Percentiles rank a stretch among this genome's conserved stretches.
Evolutionary conservation across 2,797 vertebrate species (phyloP).

Genomic region (Etheostoma nigrum): DNA sequence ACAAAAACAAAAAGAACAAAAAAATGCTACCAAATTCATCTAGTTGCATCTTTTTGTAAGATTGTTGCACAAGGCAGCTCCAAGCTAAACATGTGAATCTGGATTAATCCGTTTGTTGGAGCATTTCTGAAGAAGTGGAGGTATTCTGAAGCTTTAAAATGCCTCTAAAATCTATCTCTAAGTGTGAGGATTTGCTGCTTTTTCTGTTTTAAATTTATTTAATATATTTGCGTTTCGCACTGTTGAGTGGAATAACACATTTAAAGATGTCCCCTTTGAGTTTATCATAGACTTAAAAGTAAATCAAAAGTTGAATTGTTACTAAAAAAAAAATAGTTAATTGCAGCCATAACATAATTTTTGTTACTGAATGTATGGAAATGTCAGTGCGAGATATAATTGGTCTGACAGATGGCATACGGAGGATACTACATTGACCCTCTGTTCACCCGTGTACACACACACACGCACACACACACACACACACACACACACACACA

Average conservation of each 20-base stretch:
- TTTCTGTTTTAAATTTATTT: neutral
- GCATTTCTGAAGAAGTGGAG: neutral
- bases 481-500: conserved; percentile 40
- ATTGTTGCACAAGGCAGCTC: neutral
- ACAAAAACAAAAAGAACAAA: neutral
- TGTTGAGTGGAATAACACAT: neutral
- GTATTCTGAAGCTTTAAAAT: neutral
- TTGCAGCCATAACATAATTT: neutral
- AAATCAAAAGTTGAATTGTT: neutral
- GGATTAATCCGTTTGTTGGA: neutral
- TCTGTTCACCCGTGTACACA: conserved; percentile 67
- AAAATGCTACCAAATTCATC: neutral
- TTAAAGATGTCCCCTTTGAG: neutral
- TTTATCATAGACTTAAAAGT: neutral
- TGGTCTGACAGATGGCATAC: conserved; percentile 77
- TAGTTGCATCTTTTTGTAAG: neutral
- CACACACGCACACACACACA: conserved; percentile 35
- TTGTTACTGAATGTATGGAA: conserved; percentile 52
- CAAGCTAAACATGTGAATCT: neutral
- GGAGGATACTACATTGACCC: conserved; percentile 62
- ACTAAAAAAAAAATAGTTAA: neutral
- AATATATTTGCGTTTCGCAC: neutral
- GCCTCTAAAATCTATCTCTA: neutral
- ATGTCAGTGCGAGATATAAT: conserved; percentile 63
- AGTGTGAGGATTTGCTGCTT: neutral